Evolutionary conservation across 2,888 invertebrate species (phyloP), one percentile per base, ranked within the genome.

Genomic region (Drosophila hamatofila): DNA sequence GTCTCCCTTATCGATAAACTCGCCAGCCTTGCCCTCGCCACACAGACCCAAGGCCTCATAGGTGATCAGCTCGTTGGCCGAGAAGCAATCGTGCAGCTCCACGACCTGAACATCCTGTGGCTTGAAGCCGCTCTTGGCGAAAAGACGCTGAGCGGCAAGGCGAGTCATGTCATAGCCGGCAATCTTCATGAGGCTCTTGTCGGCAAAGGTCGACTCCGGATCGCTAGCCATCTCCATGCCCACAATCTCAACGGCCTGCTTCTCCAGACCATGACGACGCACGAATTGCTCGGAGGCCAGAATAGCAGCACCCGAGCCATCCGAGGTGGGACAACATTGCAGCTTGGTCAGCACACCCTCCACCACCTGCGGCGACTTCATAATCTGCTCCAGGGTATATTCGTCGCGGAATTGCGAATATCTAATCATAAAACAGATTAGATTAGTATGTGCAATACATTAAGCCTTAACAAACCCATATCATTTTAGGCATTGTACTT

Each of bases 201-300:
- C 91, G 35, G 94, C 93, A 87, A 99, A 99, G 0, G 98, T 96
- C 0, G 96, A 96, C 5, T 96, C 95, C 0, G 96, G 94, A 92
- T 99, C 99, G 0, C 98, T 98, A 1, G 96, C 95, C 98, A 99
- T 98, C 94, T 98, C 98, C 96, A 99, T 97, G 30, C 97, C 98
- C 60, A 99, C 93, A 79, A 99, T 98, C 94, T 99, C 99, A 0
- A 99, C 97, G 18, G 99, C 99, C 91, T 96, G 96, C 0, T 94
- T 93, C 91, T 98, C 96, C 16, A 99, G 94, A 8, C 96, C 96
- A 90, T 98, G 96, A 37, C 95, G 94, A 70, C 94, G 95, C 2
- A 99, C 98, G 92, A 98, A 99, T 16, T 96, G 95, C 93, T 99
- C 98, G 12, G 97, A 97, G 75, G 96, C 98, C 46, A 99, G 89